Base-by-base conservation (phyloP, 2,888 invertebrate genomes). In the Caenorhabditis panamensis region DNA sequence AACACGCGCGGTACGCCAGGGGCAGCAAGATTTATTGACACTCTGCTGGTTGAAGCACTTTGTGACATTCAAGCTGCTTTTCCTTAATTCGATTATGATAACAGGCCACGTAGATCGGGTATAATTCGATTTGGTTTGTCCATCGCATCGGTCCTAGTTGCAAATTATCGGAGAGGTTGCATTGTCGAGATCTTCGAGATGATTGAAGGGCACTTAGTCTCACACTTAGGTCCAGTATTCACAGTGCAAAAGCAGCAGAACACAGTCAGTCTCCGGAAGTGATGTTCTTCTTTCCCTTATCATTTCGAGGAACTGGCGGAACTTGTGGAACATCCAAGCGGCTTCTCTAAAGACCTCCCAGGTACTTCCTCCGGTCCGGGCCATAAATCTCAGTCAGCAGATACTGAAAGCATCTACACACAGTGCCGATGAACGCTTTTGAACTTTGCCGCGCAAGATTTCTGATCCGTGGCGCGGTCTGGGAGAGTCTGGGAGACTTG, bases 51-150 rank as follows among this genome's bases (percentile, higher is more conserved):
- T 20, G 22, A 31, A 53, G 62, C 71, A 72, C 71, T 72, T 53
- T 72, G 37, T 51, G 44, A 31, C 16, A 9, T 31, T 31, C 31
- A 31, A 56, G 56, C n/a, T 2, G 2, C 54, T 13, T 26, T 28
- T 8, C n/a, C 26, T 37, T 75, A 51, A 75, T 75, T 67, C 61
- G 66, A 75, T 75, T 75, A 75, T 75, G 66, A 75, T 75, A 66
- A 66, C 75, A 63, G 59, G 44, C 36, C 53, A 59, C 37, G 16
- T 37, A 63, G 64, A 73, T 73, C 58, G 26, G 59, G 56, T 41
- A 53, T 73, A 73, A 73, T 73, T 73, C 64, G 73, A 66, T 73
- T 59, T 59, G 58, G 58, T 58, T 58, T 58, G 31, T 31, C 31
- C 31, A n/a, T n/a, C 56, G 31, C 28, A 24, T 24, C 13, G 22